Conservation (phyloP, 2,888 invertebrate species). For the Ganaspis brasiliensis region DNA sequence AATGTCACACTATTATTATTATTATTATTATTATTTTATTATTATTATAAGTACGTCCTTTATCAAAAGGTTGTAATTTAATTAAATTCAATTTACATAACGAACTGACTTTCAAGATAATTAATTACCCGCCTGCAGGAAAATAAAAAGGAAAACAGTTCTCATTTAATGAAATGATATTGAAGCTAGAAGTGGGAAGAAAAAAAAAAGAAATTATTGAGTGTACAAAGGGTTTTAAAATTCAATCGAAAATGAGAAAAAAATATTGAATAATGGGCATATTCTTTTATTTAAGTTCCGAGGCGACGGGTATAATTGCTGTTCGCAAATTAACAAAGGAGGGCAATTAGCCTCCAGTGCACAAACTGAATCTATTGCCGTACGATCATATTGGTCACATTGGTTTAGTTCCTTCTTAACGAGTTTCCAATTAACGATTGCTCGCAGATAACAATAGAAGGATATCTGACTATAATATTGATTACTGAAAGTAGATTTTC, state of each 20-base stretch:
- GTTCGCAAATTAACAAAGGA: constrained; percentile 60
- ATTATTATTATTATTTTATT: too few species aligned
- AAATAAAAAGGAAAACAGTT: constrained; percentile 45
- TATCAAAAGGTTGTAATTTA: too few species aligned
- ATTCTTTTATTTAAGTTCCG: constrained; percentile 50
- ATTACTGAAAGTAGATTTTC: neutral
- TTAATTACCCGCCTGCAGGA: too few species aligned
- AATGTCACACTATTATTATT: too few species aligned
- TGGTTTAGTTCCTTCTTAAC: constrained; percentile 52
- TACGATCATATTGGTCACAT: constrained; percentile 56
- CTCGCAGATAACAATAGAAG: constrained; percentile 23
- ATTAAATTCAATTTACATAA: too few species aligned
- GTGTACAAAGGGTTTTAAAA: neutral
- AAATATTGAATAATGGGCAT: constrained; percentile 37
- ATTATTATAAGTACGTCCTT: too few species aligned
- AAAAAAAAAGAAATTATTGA: neutral
- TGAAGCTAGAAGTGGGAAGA: constrained; percentile 21
- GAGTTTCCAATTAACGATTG: constrained; percentile 59
- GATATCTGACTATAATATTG: neutral
- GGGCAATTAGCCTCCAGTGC: constrained; percentile 60
- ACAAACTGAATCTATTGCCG: constrained; percentile 54
- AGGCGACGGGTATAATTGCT: constrained; percentile 56
- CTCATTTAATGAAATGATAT: constrained; percentile 46
- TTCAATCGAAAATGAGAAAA: constrained; percentile 9
- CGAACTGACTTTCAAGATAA: too few species aligned